Evolutionary conservation across 2,113 vertebrate genomes (phyloP).

Genomic region (Centropristis striata): DNA sequence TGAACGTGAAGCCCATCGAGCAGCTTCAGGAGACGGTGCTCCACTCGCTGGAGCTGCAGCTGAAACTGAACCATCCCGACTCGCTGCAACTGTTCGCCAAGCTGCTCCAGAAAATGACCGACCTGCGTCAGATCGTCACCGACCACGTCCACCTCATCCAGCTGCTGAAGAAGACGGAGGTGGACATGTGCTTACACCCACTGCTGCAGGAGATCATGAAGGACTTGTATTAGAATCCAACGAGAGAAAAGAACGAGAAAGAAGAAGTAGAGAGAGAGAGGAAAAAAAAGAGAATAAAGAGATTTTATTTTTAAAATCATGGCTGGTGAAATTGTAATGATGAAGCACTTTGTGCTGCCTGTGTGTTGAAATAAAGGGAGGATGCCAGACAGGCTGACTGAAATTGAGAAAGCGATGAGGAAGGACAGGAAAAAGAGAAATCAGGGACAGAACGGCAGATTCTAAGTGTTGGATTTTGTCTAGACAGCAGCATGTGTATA

Average conservation of each 20-base stretch:
- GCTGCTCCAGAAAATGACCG: constrained; percentile 99
- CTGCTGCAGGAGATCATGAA: constrained; percentile 99
- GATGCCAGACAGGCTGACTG: constrained; percentile 46
- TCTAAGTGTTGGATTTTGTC: constrained; percentile 55
- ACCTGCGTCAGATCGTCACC: constrained; percentile 97
- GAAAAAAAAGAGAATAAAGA: constrained; percentile 4
- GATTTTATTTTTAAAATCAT: constrained; percentile 40
- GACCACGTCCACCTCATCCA: constrained; percentile 96
- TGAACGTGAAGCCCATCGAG: constrained; percentile 98
- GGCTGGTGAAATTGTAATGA: constrained; percentile 21
- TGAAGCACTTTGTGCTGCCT: constrained; percentile 33
- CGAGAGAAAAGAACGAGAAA: neutral
- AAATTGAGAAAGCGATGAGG: constrained; percentile 54
- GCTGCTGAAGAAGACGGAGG: constrained; percentile 95
- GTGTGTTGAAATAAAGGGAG: constrained; percentile 33
- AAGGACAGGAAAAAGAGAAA: constrained; percentile 46
- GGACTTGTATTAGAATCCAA: constrained; percentile 91
- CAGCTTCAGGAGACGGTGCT: constrained; percentile 96
- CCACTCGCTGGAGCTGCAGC: constrained; percentile 96
- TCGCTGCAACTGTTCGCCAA: constrained; percentile 97
- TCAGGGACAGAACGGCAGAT: constrained; percentile 47
- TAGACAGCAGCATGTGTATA: constrained; percentile 61
- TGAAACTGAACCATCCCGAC: constrained; percentile 96
- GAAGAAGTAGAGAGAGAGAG: too few species aligned
- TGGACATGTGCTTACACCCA: constrained; percentile 95